Evolutionary conservation across 2,888 invertebrate species (phyloP).

Genomic region (Drosophila barbarae): DNA sequence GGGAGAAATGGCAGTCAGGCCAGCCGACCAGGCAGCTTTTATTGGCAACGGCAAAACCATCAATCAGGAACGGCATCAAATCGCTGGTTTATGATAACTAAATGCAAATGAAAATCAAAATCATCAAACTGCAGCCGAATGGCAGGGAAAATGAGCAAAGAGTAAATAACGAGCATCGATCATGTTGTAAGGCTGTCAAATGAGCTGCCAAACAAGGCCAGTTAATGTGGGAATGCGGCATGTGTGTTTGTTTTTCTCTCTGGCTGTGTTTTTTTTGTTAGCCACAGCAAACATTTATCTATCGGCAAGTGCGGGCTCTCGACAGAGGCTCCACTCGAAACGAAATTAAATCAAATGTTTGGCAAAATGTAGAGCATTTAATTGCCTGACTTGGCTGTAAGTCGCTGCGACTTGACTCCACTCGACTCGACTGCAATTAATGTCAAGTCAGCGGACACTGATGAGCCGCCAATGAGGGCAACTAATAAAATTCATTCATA

Average conservation of each 20-base stretch:
- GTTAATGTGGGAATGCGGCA: slow-evolving; percentile 60
- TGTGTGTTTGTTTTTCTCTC: slow-evolving; percentile 42
- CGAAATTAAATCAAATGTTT: slow-evolving; percentile 67
- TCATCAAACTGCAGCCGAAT: slow-evolving; percentile 26
- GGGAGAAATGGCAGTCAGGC: slow-evolving; percentile 19
- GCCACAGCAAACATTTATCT: slow-evolving; percentile 34
- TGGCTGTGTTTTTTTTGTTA: slow-evolving; percentile 1
- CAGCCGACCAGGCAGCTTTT: slow-evolving; percentile 6
- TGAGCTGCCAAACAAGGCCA: slow-evolving; percentile 58
- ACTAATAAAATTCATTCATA: slow-evolving; percentile 76
- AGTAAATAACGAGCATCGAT: slow-evolving; percentile 57
- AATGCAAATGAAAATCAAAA: slow-evolving; percentile 59
- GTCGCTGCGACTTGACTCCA: slow-evolving; percentile 15
- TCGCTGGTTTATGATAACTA: slow-evolving; percentile 61
- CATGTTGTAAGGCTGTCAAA: slow-evolving; percentile 69
- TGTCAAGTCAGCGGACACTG: slow-evolving; percentile 68
- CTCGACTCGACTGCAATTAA: slow-evolving; percentile 60
- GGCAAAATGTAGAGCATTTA: slow-evolving; percentile 67
- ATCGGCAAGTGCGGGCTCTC: slow-evolving; percentile 20
- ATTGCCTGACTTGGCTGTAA: slow-evolving; percentile 43
- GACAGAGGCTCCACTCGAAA: slow-evolving; percentile 9
- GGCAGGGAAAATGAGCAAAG: slow-evolving; percentile 27
- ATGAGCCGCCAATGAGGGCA: slow-evolving; percentile 74
- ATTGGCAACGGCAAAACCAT: slow-evolving; percentile 33
- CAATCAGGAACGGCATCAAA: slow-evolving; percentile 51